Evolutionary conservation across 2,113 vertebrate genomes (phyloP), one percentile per base, ranked within the genome.

Genomic region (Amphiprion ocellaris): DNA sequence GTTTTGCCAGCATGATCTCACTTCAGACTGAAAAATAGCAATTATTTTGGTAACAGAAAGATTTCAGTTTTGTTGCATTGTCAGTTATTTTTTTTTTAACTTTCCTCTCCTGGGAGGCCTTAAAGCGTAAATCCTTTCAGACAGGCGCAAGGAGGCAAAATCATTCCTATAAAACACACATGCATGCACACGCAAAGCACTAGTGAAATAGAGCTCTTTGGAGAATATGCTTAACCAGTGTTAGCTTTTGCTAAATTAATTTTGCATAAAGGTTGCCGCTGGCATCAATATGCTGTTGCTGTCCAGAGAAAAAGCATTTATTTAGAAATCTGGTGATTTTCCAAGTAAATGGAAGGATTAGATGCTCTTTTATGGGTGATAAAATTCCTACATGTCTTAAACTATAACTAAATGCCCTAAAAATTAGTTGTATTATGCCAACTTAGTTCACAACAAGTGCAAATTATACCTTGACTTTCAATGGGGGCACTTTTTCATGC

Each of bases 11-110:
- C 4, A 5, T 10, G 33, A 30, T 23, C 49, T 68, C 28, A 37
- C 64, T 46, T n/a, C 24, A 82, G 54, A 70, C 33, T 44, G 61
- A 49, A 56, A 66, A 49, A 49, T 17, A 66, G 52, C 14, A 55
- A 71, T 69, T 66, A 52, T 76, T 67, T 80, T 58, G 55, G 39
- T 62, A 49, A 68, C 30, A 44, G 56, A 19, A 41, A 47, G 55
- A 52, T 75, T 67, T 72, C 12, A 1, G 10, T 71, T 44, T 50
- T 49, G 47, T 47, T 71, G 59, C 1, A 0, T 28, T 44, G 39
- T 70, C 6, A 53, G 62, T 26, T 26, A 26, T 26, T 26, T 28
- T 78, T 78, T 70, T 85, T 63, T 54, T 41, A 59, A 8, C 60
- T 55, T 30, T 33, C 17, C 52, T 68, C 44, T 52, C 65, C 12